Percentiles rank a stretch among this genome's conserved stretches.
phyloP scores from a whole-genome alignment of 2,888 invertebrate species.

The Antheraea yamamai region DNA sequence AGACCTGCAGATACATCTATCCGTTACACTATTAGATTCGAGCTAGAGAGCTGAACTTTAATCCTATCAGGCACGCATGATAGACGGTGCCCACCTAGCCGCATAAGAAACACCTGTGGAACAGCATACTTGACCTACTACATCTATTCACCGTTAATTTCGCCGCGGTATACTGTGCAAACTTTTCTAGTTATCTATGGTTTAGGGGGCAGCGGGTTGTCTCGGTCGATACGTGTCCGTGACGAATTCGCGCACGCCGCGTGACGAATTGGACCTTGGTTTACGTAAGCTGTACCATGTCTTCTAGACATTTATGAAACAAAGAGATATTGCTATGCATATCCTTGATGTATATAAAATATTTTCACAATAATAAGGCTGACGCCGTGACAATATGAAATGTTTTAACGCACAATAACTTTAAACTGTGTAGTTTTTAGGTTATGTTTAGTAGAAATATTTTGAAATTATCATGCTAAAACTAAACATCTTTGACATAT shows the following conservation, averaged over 20 bases:
- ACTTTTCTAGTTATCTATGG: constrained; percentile 42
- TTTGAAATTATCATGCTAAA: too few relatives aligned
- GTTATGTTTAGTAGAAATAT: too few relatives aligned
- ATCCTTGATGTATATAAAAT: neutral
- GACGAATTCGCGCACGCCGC: constrained; percentile 56
- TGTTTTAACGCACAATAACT: neutral
- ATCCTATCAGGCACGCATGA: constrained; percentile 28
- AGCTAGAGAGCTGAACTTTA: constrained; percentile 33
- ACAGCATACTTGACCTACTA: constrained; percentile 29
- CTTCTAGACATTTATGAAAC: constrained; percentile 23
- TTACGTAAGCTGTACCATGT: constrained; percentile 35
- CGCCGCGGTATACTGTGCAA: constrained; percentile 30
- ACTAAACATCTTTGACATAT: too few relatives aligned
- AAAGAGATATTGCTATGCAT: constrained; percentile 20
- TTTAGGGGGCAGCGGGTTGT: constrained; percentile 46
- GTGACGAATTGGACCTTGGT: constrained; percentile 56
- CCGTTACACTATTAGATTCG: constrained; percentile 11
- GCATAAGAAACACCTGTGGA: constrained; percentile 23
- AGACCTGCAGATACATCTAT: constrained; percentile 10
- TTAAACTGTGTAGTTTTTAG: too few relatives aligned
- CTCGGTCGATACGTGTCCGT: constrained; percentile 47
- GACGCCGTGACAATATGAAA: neutral
- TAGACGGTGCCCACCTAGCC: constrained; percentile 18
- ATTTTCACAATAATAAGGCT: neutral
- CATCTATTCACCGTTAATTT: constrained; percentile 30